Evolutionary conservation across 1,140 invertebrate genomes (phyloP).

Genomic region (Wiebesia pumilae): DNA sequence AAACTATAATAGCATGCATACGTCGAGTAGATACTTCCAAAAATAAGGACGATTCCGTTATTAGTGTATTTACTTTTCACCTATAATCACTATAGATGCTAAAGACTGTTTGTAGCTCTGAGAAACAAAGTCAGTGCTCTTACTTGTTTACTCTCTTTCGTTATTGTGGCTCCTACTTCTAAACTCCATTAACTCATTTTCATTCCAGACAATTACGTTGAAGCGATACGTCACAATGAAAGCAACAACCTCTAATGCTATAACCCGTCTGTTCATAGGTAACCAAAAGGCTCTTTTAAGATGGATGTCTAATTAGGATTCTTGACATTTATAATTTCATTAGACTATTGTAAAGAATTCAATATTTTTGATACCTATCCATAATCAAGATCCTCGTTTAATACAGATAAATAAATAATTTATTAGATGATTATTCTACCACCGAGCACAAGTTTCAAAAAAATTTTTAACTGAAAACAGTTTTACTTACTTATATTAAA

Average conservation of each 20-base stretch:
- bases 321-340: not conserved
- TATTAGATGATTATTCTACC: too few relatives aligned
- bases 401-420: too few relatives aligned
- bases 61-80: not conserved
- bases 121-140: not conserved
- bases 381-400: too few relatives aligned
- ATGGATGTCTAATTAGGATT: not conserved
- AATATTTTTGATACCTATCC: too few relatives aligned
- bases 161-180: not conserved
- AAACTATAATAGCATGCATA: too few relatives aligned
- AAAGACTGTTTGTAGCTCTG: not conserved
- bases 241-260: not conserved
- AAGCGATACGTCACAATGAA: not conserved
- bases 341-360: not conserved
- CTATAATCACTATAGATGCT: not conserved
- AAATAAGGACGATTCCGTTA: not conserved
- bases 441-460: too few relatives aligned
- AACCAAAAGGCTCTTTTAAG: not conserved
- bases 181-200: constrained; percentile 51
- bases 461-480: too few relatives aligned
- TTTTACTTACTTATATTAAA: too few relatives aligned
- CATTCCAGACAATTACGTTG: not conserved
- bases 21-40: not conserved
- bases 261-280: not conserved
- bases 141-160: not conserved